These are phyloP conservation scores for Meteorus colon DNA, from an alignment of 2,888 invertebrate species.

Conservation along the genomic window DNA sequence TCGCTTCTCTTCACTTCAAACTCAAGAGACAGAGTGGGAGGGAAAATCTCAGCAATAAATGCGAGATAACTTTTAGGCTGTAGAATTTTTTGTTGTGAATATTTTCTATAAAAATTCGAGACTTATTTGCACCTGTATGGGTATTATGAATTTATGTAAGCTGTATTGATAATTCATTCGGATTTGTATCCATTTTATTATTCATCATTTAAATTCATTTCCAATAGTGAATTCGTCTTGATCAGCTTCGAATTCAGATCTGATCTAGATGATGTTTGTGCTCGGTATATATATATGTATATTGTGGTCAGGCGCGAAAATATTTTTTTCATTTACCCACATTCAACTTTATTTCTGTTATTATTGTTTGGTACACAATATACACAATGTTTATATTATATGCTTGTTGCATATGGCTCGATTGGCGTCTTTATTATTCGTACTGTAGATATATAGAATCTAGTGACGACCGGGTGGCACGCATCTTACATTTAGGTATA, in stretches of 20 bases:
- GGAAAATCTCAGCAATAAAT: conserved; percentile 28
- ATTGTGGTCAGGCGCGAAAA: neutral
- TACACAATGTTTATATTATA: neutral
- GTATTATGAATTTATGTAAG: no score
- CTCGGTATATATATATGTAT: neutral
- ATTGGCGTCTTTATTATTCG: conserved; percentile 20
- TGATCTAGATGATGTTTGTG: no score
- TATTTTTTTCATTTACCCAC: neutral
- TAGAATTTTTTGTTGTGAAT: no score
- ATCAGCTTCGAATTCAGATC: no score
- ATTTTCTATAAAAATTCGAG: neutral
- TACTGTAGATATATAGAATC: conserved; percentile 3
- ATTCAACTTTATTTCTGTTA: neutral
- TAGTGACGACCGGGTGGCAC: conserved; percentile 65
- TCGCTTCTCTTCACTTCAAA: conserved; percentile 28
- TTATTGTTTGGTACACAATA: neutral
- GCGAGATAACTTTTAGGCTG: neutral
- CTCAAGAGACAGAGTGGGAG: conserved; percentile 1
- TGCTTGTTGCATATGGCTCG: conserved; percentile 22
- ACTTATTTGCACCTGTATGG: no score
- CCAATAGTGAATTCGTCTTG: no score
- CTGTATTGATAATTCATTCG: no score
- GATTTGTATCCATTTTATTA: no score
- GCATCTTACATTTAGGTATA: conserved; percentile 55
- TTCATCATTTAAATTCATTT: no score